phyloP scores from a whole-genome alignment of 1,140 invertebrate genomes.

The Atta colombica region DNA sequence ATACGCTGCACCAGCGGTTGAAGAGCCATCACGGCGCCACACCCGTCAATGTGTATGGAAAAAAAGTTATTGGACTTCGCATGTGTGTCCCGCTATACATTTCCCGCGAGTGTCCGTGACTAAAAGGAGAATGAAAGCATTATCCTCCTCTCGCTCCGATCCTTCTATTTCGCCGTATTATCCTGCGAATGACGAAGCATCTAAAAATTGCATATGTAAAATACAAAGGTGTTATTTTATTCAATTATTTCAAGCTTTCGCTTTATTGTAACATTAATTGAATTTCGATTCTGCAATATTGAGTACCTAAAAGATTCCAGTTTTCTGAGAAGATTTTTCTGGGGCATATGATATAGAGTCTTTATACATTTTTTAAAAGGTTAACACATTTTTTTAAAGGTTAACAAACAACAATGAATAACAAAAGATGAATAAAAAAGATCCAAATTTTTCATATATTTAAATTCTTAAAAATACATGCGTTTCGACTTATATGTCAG shows the following conservation, averaged over 20 bases:
- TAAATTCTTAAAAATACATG: too few relatives aligned
- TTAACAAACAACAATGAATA: background rate
- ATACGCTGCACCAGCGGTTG: background rate
- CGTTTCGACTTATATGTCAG: too few relatives aligned
- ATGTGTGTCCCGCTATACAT: background rate
- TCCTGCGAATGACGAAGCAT: background rate
- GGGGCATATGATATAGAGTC: background rate
- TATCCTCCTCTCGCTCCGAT: background rate
- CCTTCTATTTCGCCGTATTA: slow-evolving; percentile 2
- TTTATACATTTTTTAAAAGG: slow-evolving; percentile 11
- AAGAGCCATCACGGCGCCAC: slow-evolving; percentile 35
- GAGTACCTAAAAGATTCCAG: background rate
- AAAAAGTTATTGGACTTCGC: slow-evolving; percentile 50
- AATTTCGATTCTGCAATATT: background rate
- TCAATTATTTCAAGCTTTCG: background rate
- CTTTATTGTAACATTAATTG: background rate
- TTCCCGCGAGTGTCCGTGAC: slow-evolving; percentile 20
- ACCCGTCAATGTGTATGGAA: slow-evolving; percentile 1
- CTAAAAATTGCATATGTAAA: slow-evolving; percentile 3
- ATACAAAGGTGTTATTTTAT: slow-evolving; percentile 20
- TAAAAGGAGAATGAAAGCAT: slow-evolving; percentile 35
- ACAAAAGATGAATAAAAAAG: too few relatives aligned
- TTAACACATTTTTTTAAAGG: background rate
- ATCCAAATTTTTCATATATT: too few relatives aligned
- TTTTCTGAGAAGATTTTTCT: background rate